Evolutionary conservation across 1,140 invertebrate genomes (phyloP).

Genomic region (Centruroides sculpturatus): DNA sequence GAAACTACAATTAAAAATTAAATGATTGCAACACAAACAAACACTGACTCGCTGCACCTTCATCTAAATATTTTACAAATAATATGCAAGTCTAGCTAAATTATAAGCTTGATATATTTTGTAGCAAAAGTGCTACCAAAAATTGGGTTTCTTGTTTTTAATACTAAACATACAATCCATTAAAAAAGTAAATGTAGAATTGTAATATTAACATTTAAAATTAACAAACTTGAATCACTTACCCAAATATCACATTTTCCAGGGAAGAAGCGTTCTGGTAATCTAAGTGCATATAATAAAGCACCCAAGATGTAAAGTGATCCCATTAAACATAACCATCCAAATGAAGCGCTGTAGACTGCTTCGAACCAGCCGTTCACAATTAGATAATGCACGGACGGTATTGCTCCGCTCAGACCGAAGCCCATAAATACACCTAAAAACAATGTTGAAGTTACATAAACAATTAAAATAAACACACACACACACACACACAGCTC

Average conservation of each 20-base stretch:
- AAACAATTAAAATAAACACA: too few relatives aligned
- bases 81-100: too few relatives aligned
- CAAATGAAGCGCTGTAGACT: slow-evolving; percentile 61
- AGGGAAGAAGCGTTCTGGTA: slow-evolving; percentile 95
- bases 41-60: too few relatives aligned
- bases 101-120: neutral
- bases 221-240: slow-evolving; percentile 23
- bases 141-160: too few relatives aligned
- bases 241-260: slow-evolving; percentile 99
- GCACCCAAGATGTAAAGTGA: slow-evolving; percentile 88
- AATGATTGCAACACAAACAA: slow-evolving; percentile 1
- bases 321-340: slow-evolving; percentile 95
- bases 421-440: slow-evolving; percentile 84
- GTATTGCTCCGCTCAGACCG: slow-evolving; percentile 87
- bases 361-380: slow-evolving; percentile 35
- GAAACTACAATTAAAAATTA: slow-evolving; percentile 50
- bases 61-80: too few relatives aligned
- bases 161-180: too few relatives aligned
- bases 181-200: too few relatives aligned
- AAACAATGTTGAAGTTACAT: slow-evolving; percentile 3
- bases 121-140: neutral
- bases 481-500: too few relatives aligned
- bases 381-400: slow-evolving; percentile 40
- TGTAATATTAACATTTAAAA: too few relatives aligned
- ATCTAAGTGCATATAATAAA: slow-evolving; percentile 81